These are phyloP conservation scores for Rambutsinella grinnellia DNA, from an alignment of 2,888 invertebrate species.

Conservation along the genomic window DNA sequence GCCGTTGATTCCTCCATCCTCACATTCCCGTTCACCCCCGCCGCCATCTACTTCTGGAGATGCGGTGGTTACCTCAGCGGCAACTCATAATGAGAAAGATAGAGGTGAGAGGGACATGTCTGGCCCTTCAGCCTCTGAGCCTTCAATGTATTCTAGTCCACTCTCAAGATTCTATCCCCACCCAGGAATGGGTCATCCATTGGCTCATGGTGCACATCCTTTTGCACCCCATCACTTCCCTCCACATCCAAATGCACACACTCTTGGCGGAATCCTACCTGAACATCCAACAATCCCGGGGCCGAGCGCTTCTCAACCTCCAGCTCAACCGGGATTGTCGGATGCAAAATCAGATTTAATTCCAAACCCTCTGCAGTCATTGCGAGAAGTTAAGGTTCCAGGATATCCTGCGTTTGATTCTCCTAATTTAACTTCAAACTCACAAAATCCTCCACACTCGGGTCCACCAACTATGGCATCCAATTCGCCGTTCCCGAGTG, in stretches of 20 bases:
- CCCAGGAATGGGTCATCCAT: conserved; percentile 45
- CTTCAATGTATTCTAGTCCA: conserved; percentile 65
- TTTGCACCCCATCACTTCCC: conserved; percentile 53
- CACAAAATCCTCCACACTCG: conserved; percentile 40
- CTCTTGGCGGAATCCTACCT: conserved; percentile 50
- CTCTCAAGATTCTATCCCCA: conserved; percentile 62
- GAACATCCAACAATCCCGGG: conserved; percentile 43
- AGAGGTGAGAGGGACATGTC: conserved; percentile 53
- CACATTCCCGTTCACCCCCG: conserved; percentile 39
- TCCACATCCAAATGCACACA: conserved; percentile 53
- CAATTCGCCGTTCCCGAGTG: conserved; percentile 55
- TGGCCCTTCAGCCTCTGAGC: conserved; percentile 36
- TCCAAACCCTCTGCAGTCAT: conserved; percentile 81
- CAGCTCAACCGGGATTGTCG: conserved; percentile 17
- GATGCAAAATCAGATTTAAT: conserved; percentile 60
- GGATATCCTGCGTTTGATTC: conserved; percentile 71
- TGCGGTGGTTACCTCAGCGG: conserved; percentile 60
- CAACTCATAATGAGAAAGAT: conserved; percentile 35
- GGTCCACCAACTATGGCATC: conserved; percentile 47
- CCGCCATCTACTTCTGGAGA: conserved; percentile 56
- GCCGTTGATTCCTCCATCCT: conserved; percentile 36
- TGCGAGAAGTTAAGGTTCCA: conserved; percentile 80
- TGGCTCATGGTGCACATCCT: conserved; percentile 45
- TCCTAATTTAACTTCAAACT: conserved; percentile 56
- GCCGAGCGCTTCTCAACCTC: conserved; percentile 23